A percentile compares a stretch with the other conserved stretches of the same genome.
phyloP scores from a whole-genome alignment of 2,797 vertebrate genomes.

The Rhadinocentrus ornatus region DNA sequence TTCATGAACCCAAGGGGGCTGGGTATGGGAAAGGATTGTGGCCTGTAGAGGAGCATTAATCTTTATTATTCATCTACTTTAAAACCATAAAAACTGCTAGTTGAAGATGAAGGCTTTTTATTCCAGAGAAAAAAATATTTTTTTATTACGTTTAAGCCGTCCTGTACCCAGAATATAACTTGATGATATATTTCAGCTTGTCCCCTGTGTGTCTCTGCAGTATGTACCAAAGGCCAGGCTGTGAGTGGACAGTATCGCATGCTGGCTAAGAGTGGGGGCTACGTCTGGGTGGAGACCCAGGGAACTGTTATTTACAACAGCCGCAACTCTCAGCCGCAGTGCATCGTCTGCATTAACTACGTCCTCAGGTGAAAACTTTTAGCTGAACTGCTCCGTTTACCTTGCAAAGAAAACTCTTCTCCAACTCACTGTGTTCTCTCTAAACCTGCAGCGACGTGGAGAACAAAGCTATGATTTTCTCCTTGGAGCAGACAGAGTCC shows the following conservation, averaged over 20 bases:
- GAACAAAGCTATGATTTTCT: conserved; percentile 91
- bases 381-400: rapidly evolving
- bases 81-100: background rate
- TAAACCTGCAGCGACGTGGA: conserved; percentile 88
- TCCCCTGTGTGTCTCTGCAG: conserved; percentile 72
- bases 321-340: conserved; percentile 97
- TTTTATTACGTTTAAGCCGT: too few relatives aligned
- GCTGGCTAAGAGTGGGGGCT: conserved; percentile 95
- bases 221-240: conserved; percentile 96
- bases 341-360: conserved; percentile 96
- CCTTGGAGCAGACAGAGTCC: conserved; percentile 94
- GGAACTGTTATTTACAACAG: conserved; percentile 97
- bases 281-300: conserved; percentile 96
- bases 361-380: conserved; percentile 89
- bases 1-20: too few relatives aligned
- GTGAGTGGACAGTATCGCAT: conserved; percentile 94
- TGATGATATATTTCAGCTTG: background rate
- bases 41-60: background rate
- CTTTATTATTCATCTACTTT: background rate
- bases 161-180: too few relatives aligned
- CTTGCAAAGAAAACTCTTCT: background rate
- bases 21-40: background rate
- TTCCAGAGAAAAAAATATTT: too few relatives aligned
- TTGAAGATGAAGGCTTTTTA: too few relatives aligned
- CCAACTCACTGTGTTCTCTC: background rate